Percentiles rank a stretch among this genome's conserved stretches.
Conservation (phyloP, 2,113 vertebrate species). For the Triplophysa tibetana region DNA sequence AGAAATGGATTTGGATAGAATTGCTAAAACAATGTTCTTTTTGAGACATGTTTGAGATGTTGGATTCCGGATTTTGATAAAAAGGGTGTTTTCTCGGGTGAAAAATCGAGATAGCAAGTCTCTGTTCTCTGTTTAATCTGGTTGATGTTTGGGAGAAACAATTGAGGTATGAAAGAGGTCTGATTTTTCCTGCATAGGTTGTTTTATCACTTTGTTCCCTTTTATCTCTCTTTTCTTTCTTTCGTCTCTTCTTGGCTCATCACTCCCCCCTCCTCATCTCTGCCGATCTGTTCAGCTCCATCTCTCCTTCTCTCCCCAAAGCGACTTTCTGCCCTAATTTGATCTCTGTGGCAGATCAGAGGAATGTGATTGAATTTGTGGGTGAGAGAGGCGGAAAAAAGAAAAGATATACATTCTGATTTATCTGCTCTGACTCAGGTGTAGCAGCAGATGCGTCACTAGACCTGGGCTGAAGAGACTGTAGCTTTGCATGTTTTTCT, state of each 20-base stretch:
- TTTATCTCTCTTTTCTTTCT: slow-evolving; percentile 3
- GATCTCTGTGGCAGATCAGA: slow-evolving; percentile 53
- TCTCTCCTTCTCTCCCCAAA: slow-evolving; percentile 53
- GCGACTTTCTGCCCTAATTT: slow-evolving; percentile 54
- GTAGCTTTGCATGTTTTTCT: not conserved
- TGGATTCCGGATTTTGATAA: no score
- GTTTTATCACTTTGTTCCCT: slow-evolving; percentile 22
- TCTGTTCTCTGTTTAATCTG: no score
- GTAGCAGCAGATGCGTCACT: slow-evolving; percentile 43
- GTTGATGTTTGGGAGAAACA: no score
- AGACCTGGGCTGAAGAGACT: slow-evolving; percentile 20
- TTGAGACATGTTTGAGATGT: no score
- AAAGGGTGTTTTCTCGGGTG: no score
- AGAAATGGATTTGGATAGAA: no score
- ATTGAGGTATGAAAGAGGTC: not conserved
- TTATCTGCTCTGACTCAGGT: slow-evolving; percentile 49
- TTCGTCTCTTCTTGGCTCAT: slow-evolving; percentile 40
- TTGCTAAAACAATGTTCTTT: no score
- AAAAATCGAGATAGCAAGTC: no score
- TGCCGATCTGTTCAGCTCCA: slow-evolving; percentile 57
- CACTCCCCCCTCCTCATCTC: slow-evolving; percentile 36
- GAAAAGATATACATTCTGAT: slow-evolving; percentile 52
- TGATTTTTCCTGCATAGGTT: not conserved
- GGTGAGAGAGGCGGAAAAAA: slow-evolving; percentile 34
- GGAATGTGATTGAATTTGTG: slow-evolving; percentile 54